Percentiles rank a stretch among this genome's conserved stretches.
Evolutionary conservation across 2,797 vertebrate genomes (phyloP).

Genomic region (Todus mexicanus): DNA sequence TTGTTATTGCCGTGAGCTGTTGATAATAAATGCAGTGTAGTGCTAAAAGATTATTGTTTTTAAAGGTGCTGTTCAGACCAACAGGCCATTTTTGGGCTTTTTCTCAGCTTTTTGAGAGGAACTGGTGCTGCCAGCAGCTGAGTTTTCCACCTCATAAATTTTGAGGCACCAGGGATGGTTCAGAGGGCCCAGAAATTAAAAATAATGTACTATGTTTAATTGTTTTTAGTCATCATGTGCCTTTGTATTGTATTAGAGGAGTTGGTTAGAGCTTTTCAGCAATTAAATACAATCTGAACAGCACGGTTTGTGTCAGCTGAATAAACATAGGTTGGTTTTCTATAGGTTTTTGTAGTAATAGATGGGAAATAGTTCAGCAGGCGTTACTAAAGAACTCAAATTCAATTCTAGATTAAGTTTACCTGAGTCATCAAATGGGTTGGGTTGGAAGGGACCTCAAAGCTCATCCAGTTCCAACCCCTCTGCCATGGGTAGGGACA

Average conservation of each 20-base stretch:
- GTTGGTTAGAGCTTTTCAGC: rapidly evolving
- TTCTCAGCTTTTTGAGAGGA: neutral
- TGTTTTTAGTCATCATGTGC: no score
- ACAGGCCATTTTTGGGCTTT: rapidly evolving
- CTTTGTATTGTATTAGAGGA: neutral
- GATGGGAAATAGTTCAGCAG: neutral
- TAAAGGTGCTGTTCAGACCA: neutral
- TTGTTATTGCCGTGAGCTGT: rapidly evolving
- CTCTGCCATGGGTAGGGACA: no score
- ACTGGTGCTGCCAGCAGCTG: neutral
- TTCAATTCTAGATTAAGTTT: neutral
- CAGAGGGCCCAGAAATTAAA: no score
- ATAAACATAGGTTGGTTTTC: neutral
- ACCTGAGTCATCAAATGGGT: no score
- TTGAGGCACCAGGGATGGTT: neutral
- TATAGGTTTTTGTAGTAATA: neutral
- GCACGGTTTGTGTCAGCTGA: neutral
- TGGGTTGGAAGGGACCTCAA: no score
- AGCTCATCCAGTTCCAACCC: no score
- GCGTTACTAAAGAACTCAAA: neutral
- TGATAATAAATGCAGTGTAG: rapidly evolving
- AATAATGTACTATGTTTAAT: rapidly evolving
- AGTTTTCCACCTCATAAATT: neutral
- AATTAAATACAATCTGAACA: neutral
- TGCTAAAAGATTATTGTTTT: rapidly evolving